A percentile compares a stretch with the other conserved stretches of the same genome.
phyloP scores from a whole-genome alignment of 1,140 invertebrate species.

The Aphaenogaster ashmeadi region DNA sequence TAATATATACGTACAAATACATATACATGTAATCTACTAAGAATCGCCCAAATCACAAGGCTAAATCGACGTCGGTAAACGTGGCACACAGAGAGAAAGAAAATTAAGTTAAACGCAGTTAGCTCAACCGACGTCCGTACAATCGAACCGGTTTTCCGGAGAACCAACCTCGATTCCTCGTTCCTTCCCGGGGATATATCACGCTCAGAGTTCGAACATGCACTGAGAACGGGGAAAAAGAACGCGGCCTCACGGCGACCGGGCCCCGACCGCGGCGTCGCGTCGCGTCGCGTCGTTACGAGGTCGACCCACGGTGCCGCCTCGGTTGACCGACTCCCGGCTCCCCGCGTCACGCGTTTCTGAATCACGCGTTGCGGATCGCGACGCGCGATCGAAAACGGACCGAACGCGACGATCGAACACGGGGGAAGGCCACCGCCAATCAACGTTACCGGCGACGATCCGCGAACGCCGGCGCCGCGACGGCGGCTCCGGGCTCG shows the following conservation, averaged over 20 bases:
- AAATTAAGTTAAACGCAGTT: constrained; percentile 12
- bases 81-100: neutral
- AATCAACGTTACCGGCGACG: constrained; percentile 12
- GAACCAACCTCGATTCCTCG: constrained; percentile 6
- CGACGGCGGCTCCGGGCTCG: too few species aligned
- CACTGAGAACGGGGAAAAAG: neutral
- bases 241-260: too few species aligned
- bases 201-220: neutral
- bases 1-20: neutral
- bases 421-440: neutral
- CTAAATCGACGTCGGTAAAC: constrained; percentile 1
- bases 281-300: neutral
- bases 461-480: neutral
- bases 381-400: neutral
- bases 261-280: neutral
- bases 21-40: neutral
- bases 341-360: constrained; percentile 6
- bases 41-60: neutral
- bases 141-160: constrained; percentile 17
- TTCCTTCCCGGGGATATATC: constrained; percentile 1
- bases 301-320: neutral
- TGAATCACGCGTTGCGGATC: constrained; percentile 8
- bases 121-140: neutral
- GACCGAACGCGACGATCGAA: neutral
- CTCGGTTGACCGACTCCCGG: constrained; percentile 13